phyloP scores from a whole-genome alignment of 1,140 invertebrate species.

The Cotesia typhae region DNA sequence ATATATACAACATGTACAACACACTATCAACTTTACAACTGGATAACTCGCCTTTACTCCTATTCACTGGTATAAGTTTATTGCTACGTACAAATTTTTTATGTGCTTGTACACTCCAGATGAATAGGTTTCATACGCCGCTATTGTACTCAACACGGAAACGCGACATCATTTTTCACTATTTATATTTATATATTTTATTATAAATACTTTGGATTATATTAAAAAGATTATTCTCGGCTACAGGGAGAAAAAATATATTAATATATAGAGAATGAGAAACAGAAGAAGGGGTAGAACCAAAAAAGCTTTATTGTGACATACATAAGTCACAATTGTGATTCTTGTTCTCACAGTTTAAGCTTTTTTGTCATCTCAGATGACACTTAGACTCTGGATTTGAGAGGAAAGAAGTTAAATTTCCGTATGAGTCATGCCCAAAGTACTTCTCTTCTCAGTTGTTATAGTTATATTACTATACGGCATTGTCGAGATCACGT shows the following conservation, averaged over 20 bases:
- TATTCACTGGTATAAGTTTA: background rate
- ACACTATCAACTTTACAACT: constrained; percentile 7
- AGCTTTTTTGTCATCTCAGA: background rate
- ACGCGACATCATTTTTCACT: too few relatives aligned
- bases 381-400: background rate
- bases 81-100: background rate
- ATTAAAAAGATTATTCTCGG: too few relatives aligned
- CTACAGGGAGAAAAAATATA: too few relatives aligned
- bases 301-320: background rate
- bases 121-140: background rate
- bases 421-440: constrained; percentile 31
- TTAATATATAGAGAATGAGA: too few relatives aligned
- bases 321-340: background rate
- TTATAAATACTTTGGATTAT: too few relatives aligned
- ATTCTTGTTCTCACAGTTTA: background rate
- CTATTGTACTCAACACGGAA: too few relatives aligned
- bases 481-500: constrained; percentile 40
- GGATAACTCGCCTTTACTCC: background rate
- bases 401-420: constrained; percentile 13
- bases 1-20: background rate
- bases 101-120: background rate
- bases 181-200: too few relatives aligned
- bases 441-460: constrained; percentile 26
- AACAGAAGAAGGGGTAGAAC: too few relatives aligned
- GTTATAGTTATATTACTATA: background rate